Evolutionary conservation across 1,140 invertebrate genomes (phyloP).

Genomic region (Triops longicaudatus): DNA sequence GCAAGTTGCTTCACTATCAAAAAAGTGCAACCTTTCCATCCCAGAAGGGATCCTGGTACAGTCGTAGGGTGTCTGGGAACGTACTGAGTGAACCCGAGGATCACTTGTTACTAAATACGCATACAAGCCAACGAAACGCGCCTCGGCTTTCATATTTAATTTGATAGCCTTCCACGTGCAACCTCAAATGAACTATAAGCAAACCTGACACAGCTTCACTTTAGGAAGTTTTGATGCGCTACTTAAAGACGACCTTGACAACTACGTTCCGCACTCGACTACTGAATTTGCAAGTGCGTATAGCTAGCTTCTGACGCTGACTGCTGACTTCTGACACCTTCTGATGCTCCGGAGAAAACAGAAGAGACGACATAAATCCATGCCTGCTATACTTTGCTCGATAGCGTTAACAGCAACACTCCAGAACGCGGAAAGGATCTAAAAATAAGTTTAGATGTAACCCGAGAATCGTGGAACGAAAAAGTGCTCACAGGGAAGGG

Average conservation of each 20-base stretch:
- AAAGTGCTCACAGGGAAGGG: not conserved
- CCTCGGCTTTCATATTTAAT: not conserved
- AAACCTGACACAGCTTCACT: no score
- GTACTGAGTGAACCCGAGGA: not conserved
- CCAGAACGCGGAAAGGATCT: not conserved
- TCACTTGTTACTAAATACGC: not conserved
- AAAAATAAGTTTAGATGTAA: not conserved
- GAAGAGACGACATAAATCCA: no score
- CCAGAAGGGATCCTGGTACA: no score
- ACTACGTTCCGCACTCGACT: no score
- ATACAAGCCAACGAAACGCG: not conserved
- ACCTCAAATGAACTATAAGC: not conserved
- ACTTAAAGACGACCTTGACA: no score
- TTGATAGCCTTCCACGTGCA: not conserved
- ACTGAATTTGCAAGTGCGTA: no score
- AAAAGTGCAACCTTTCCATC: no score
- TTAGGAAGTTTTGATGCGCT: no score
- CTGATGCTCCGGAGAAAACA: no score
- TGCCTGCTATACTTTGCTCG: no score
- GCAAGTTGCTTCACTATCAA: not conserved
- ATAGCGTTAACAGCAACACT: not conserved
- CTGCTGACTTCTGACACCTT: no score
- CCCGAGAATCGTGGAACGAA: slow-evolving; percentile 1
- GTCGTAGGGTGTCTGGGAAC: not conserved
- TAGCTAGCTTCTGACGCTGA: no score